Base-by-base conservation (phyloP, 92 coral and sea anemone genomes). In the Blastomussa wellsi region DNA sequence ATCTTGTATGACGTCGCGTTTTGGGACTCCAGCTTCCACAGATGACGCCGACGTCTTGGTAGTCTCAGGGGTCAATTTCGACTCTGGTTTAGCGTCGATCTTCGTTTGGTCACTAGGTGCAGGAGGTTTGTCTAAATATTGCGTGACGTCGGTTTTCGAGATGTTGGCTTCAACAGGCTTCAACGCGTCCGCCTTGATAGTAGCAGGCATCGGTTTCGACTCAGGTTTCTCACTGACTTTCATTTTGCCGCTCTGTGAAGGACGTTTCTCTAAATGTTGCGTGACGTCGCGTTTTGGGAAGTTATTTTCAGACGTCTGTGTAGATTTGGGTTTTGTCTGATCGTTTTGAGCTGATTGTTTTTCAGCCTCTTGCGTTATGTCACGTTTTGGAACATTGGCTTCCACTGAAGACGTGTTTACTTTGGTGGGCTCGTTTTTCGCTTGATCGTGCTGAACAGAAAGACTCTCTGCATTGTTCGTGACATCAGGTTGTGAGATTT, bases 321-420 rank as follows among this genome's bases (percentile, higher is more conserved):
- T 42, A 33, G 39, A 19, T 12, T 41, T 6, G 49, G 11, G 19
- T 28, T 36, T 33, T 52, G 57, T 17, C 5, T 62, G 41, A 60
- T 4, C 26, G 19, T 29, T 28, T 35, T 66, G 52, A 29, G 39
- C 42, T 1, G 75, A 12, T 19, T 7, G 59, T 42, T 65, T 32
- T 7, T 67, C 0, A 3, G 22, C 19, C 10, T 67, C 4, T 13
- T 66, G 74, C n/a, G 39, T 47, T 8, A 65, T 51, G 7, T 17
- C 31, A 6, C 20, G 49, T 51, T 17, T 67, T 35, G 36, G 72
- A 19, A 31, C 36, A 12, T 15, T 49, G 44, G 51, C 48, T 71
- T 55, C 35, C n/a, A 55, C 26, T 3, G 79, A 71, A 49, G 72
- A 76, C 2, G 66, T 59, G 57, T 49, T 51, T 31, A 82, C 87